Evolutionary conservation across 2,888 invertebrate genomes (phyloP).

Genomic region (Congeria kusceri): DNA sequence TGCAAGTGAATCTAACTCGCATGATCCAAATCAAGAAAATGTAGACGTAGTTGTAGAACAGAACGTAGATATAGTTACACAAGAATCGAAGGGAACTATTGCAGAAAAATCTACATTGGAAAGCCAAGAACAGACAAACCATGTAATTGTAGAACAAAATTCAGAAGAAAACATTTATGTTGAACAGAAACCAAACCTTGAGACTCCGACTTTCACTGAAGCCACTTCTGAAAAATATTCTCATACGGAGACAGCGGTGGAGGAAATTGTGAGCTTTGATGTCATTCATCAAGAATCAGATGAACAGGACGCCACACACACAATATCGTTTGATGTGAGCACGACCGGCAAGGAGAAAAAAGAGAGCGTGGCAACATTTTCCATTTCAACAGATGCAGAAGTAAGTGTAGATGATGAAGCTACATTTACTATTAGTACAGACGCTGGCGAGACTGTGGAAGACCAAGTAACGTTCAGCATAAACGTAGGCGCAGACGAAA

Average conservation of each 20-base stretch:
- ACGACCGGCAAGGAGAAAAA: neutral
- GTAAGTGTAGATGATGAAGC: slow-evolving; percentile 17
- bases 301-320: neutral
- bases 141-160: neutral
- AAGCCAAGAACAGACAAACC: slow-evolving; percentile 1
- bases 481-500: neutral
- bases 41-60: too few species aligned
- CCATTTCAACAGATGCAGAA: slow-evolving; percentile 24
- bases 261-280: too few species aligned
- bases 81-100: neutral
- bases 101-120: slow-evolving; percentile 8
- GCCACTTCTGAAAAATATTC: too few species aligned
- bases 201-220: too few species aligned
- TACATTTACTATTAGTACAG: neutral
- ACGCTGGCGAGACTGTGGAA: neutral
- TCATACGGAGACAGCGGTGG: too few species aligned
- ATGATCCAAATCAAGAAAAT: slow-evolving; percentile 1
- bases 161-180: neutral
- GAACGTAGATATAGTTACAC: too few species aligned
- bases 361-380: slow-evolving; percentile 1
- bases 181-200: too few species aligned
- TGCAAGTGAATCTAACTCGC: too few species aligned
- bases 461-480: neutral
- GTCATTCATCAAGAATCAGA: too few species aligned
- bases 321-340: neutral